These are phyloP conservation scores for Epinotia nisella DNA, from an alignment of 2,888 invertebrate genomes.

Conservation along the genomic window DNA sequence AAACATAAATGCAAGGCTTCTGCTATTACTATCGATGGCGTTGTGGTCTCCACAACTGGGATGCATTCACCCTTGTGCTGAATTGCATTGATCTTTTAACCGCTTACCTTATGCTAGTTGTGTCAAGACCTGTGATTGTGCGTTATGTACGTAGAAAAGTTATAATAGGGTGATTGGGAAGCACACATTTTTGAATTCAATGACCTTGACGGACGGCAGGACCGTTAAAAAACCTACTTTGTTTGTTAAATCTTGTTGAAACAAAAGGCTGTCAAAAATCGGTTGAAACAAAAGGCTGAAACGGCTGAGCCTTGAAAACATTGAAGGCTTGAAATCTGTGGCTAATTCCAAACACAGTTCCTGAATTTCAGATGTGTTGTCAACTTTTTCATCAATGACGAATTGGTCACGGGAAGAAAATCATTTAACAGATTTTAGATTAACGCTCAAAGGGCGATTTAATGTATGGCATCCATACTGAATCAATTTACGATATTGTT, in stretches of 20 bases:
- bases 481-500: not conserved
- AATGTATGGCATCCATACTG: not conserved
- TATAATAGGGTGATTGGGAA: not conserved
- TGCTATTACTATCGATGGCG: constrained; percentile 72
- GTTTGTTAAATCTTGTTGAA: not conserved
- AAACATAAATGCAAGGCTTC: constrained; percentile 76
- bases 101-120: not conserved
- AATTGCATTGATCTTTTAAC: not conserved
- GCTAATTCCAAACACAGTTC: not conserved
- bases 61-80: constrained; percentile 63
- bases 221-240: not conserved
- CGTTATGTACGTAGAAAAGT: not conserved
- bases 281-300: not conserved
- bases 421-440: not conserved
- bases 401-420: constrained; percentile 14
- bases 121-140: constrained; percentile 14
- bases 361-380: not conserved
- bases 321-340: not conserved
- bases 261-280: not conserved
- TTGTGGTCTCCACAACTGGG: constrained; percentile 71
- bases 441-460: not conserved
- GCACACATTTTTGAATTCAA: not conserved
- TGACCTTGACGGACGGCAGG: not conserved
- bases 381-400: not conserved
- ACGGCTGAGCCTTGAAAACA: too few species aligned